Conservation (phyloP, 1,140 invertebrate genomes). For the Hylaeus anthracinus region DNA sequence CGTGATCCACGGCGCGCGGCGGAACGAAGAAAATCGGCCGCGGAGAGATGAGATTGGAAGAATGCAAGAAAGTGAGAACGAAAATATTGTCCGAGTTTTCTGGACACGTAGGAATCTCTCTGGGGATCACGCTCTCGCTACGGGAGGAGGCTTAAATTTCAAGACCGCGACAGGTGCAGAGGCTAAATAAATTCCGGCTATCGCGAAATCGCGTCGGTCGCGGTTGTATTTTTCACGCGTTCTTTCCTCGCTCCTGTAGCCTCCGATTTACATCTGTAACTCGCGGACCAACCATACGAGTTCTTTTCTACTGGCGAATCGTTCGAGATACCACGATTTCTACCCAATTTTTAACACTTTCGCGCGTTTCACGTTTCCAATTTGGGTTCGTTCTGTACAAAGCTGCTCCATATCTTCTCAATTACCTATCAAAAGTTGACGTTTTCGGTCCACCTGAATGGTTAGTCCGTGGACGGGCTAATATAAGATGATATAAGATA, state of each 20-base stretch:
- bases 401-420: too few relatives aligned
- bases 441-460: too few relatives aligned
- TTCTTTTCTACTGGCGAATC: not conserved
- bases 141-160: conserved; percentile 70
- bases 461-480: too few relatives aligned
- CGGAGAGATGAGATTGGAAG: too few relatives aligned
- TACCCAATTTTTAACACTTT: not conserved
- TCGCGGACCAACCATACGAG: conserved; percentile 13
- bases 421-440: too few relatives aligned
- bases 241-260: conserved; percentile 47
- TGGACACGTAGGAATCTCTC: not conserved
- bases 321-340: too few relatives aligned
- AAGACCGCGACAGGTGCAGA: conserved; percentile 70
- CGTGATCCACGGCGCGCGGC: too few relatives aligned
- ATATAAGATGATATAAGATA: too few relatives aligned
- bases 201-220: conserved; percentile 63
- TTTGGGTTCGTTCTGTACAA: too few relatives aligned
- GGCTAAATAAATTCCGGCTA: conserved; percentile 72
- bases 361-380: too few relatives aligned
- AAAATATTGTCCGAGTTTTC: not conserved
- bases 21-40: too few relatives aligned
- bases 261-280: conserved; percentile 43
- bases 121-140: conserved; percentile 50
- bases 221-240: conserved; percentile 37
- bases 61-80: not conserved